A percentile compares a stretch with the other conserved stretches of the same genome.
phyloP scores from a whole-genome alignment of 1,140 invertebrate species.

The Drosophila quadrilineata region DNA sequence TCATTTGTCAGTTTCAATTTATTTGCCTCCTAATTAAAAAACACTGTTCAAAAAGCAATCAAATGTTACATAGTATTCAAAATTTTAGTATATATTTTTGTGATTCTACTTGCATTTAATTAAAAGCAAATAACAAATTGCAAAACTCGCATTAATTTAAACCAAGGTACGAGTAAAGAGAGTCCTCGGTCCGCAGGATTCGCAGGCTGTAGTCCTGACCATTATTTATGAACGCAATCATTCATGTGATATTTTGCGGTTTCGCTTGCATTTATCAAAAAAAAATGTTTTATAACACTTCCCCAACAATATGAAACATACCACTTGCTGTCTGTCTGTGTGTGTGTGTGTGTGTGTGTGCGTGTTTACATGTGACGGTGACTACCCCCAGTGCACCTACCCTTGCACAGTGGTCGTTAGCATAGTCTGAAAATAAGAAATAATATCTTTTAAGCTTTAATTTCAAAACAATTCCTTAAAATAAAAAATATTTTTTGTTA shows the following conservation, averaged over 20 bases:
- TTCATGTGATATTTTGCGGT: constrained; percentile 78
- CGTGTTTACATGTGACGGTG: too few species aligned
- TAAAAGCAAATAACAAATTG: constrained; percentile 77
- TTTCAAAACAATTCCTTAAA: too few species aligned
- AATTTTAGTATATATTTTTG: constrained; percentile 11
- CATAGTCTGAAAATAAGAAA: too few species aligned
- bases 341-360: not conserved
- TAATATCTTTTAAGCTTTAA: too few species aligned
- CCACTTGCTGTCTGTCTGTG: constrained; percentile 3
- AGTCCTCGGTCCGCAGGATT: not conserved
- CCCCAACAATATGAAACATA: constrained; percentile 47
- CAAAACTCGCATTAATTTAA: constrained; percentile 59
- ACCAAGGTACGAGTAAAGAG: constrained; percentile 34
- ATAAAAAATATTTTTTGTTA: too few species aligned
- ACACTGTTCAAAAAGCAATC: constrained; percentile 23
- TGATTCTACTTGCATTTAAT: constrained; percentile 61
- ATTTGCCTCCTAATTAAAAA: constrained; percentile 78
- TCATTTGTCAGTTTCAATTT: constrained; percentile 53
- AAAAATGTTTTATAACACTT: constrained; percentile 76
- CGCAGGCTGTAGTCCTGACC: constrained; percentile 25
- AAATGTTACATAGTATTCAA: not conserved
- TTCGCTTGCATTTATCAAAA: constrained; percentile 69
- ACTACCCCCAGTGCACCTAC: too few species aligned
- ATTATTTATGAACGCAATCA: constrained; percentile 78
- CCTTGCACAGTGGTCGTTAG: too few species aligned